phyloP scores from a whole-genome alignment of 2,797 vertebrate species.

The Sphenodon punctatus region DNA sequence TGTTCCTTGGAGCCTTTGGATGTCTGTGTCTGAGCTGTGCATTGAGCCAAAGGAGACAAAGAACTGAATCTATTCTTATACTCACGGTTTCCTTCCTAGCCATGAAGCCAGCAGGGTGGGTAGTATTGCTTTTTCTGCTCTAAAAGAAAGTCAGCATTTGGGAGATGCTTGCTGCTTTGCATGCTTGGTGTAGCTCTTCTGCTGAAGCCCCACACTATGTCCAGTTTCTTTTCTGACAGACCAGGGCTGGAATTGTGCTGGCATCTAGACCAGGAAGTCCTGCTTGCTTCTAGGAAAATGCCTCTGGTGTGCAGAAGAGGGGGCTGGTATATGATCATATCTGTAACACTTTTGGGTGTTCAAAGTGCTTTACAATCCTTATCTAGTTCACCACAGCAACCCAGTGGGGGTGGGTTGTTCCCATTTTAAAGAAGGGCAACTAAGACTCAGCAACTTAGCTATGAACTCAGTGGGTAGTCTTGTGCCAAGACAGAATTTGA shows the following conservation, averaged over 20 bases:
- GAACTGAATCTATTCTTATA: not conserved
- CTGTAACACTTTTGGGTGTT: too few species aligned
- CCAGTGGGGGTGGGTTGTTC: too few species aligned
- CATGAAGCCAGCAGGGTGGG: slow-evolving; percentile 19
- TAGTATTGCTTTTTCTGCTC: not conserved
- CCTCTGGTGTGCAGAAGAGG: not conserved
- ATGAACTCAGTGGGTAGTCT: too few species aligned
- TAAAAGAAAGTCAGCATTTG: not conserved
- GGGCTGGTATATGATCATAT: not conserved
- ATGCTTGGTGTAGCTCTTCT: not conserved
- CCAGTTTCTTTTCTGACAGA: not conserved
- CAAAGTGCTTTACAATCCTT: too few species aligned
- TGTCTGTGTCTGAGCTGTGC: not conserved
- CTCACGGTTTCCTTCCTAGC: slow-evolving; percentile 38
- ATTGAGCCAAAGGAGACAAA: not conserved
- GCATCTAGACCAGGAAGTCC: not conserved
- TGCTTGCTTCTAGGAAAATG: not conserved
- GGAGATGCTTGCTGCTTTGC: not conserved
- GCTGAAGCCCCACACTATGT: not conserved
- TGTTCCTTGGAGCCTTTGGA: not conserved
- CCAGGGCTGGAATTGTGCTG: not conserved
- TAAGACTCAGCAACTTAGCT: too few species aligned
- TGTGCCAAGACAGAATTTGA: too few species aligned
- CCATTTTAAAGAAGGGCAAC: too few species aligned
- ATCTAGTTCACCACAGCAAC: too few species aligned